These are phyloP conservation scores for Pimpla rufipes DNA, from an alignment of 2,888 invertebrate genomes.

Conservation along the genomic window DNA sequence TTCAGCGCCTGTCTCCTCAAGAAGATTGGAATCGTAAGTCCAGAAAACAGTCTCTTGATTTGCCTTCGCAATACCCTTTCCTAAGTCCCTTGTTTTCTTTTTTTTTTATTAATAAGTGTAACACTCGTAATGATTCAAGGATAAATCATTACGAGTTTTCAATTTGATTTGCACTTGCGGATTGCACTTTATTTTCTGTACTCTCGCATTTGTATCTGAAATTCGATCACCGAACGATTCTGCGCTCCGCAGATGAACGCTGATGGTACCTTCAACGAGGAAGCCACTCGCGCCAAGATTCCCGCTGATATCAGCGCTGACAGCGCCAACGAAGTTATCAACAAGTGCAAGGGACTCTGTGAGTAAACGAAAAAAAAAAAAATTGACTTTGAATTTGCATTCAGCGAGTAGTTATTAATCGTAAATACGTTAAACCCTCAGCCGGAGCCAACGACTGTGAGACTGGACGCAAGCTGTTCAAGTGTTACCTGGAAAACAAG, in stretches of 20 bases:
- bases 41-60: neutral
- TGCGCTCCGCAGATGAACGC: conserved; percentile 72
- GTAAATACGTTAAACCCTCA: conserved; percentile 24
- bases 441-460: conserved; percentile 64
- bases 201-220: neutral
- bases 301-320: conserved; percentile 70
- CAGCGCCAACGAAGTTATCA: conserved; percentile 73
- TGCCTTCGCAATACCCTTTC: neutral
- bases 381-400: conserved; percentile 5
- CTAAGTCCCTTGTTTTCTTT: neutral
- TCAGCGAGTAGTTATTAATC: neutral
- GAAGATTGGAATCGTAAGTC: conserved; percentile 80
- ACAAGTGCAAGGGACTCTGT: conserved; percentile 74
- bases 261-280: conserved; percentile 75
- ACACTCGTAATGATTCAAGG: too few species aligned
- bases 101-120: neutral
- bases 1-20: conserved; percentile 79
- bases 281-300: conserved; percentile 73
- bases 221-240: neutral
- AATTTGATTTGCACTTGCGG: neutral
- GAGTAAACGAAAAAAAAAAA: conserved; percentile 53
- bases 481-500: conserved; percentile 67
- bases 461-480: conserved; percentile 64
- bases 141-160: neutral
- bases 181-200: neutral